Base-by-base conservation (phyloP, 2,113 vertebrate species). In the Microcebus jonahi region DNA sequence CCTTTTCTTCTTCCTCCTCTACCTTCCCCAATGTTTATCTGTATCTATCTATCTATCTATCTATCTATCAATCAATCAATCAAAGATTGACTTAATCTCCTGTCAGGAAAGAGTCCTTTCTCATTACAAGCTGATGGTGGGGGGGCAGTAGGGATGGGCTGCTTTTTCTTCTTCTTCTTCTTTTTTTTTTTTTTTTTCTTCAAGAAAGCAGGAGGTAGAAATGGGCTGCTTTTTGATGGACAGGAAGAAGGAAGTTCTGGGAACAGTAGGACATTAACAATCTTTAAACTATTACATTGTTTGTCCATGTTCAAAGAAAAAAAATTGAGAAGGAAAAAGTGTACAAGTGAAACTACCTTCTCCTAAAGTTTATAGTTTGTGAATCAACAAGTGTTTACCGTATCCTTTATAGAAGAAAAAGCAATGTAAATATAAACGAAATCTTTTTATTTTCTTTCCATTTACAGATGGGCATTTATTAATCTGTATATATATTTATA, bases 291-390 rank as follows among this genome's bases (percentile, higher is more conserved):
- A 71, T 45, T 4, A 68, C 1, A 10, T 73, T 90, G 48, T 73
- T 59, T 96, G 34, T 34, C 20, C 29, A 75, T 50, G 36, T 84
- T 80, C 71, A 77, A 95, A 88, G 65, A 67, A 81, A 91, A 63
- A 36, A 61, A 70, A 55, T 23, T 31, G 48, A 85, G 20, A 29
- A 93, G n/a, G 29, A 93, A 91, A 88, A 80, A 27, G 14, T 50
- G 39, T 61, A 53, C 25, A 89, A 94, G 73, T n/a, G 12, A 89
- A 59, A 90, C 9, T 61, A 73, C 1, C 21, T 81, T 94, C 34
- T 93, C 25, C 67, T 50, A 45, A 88, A 89, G 15, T 79, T 96
- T 93, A 86, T 77, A 15, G 39, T 29, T 84, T 93, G 57, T 73
- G 25, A 94, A 82, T 92, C 59, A 91, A 34, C 55, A 91, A 55